Percentiles rank a stretch among this genome's conserved stretches.
These are phyloP conservation scores for Leucophenga maculata DNA, from an alignment of 2,888 invertebrate species.

Conservation along the genomic window DNA sequence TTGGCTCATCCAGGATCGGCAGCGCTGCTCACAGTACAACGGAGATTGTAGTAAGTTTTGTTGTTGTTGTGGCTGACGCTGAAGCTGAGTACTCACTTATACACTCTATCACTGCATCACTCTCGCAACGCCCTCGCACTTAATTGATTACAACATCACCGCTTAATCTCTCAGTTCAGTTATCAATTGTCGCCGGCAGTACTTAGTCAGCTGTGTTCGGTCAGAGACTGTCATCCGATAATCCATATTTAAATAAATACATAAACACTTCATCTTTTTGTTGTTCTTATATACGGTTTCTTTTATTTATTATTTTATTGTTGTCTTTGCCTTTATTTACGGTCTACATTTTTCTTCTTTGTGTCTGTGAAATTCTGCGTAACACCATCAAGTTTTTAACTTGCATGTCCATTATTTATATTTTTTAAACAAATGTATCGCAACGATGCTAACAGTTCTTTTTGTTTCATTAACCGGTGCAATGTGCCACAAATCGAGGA, in stretches of 20 bases:
- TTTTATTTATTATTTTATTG: too few species aligned
- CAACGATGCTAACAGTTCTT: conserved; percentile 59
- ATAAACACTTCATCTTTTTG: too few species aligned
- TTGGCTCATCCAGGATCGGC: conserved; percentile 33
- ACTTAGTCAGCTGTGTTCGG: too few species aligned
- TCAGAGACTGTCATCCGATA: too few species aligned
- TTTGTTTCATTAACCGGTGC: conserved; percentile 61
- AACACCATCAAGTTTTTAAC: background rate
- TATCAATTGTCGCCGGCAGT: too few species aligned
- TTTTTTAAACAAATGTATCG: conserved; percentile 50
- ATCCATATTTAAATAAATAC: too few species aligned
- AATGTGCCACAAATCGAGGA: conserved; percentile 77
- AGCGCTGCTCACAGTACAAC: conserved; percentile 51
- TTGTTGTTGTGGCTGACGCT: background rate
- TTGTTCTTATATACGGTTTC: too few species aligned
- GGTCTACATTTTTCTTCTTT: too few species aligned
- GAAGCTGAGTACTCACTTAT: background rate
- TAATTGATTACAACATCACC: background rate
- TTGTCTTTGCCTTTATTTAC: too few species aligned
- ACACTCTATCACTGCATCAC: too few species aligned
- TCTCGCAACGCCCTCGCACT: background rate
- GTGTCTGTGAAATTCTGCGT: background rate
- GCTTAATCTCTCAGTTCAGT: too few species aligned
- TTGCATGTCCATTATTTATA: background rate
- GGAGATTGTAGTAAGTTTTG: conserved; percentile 49